Percentiles rank a stretch among this genome's conserved stretches.
These are phyloP conservation scores for Drosophila kurseongensis DNA, from an alignment of 1,140 invertebrate genomes.

Conservation along the genomic window DNA sequence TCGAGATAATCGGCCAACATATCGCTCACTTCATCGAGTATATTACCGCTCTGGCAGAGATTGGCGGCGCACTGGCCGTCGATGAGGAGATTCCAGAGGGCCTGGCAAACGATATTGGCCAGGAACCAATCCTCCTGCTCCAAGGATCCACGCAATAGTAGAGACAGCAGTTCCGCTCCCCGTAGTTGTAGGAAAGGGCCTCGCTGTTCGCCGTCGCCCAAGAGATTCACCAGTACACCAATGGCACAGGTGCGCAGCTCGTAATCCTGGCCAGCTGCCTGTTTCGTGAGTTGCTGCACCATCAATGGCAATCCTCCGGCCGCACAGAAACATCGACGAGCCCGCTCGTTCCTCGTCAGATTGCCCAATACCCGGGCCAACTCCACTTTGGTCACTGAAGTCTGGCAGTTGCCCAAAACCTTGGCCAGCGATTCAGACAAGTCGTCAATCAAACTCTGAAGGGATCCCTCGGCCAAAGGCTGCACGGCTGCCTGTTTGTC, in stretches of 20 bases:
- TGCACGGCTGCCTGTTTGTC: constrained; percentile 49
- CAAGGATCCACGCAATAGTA: constrained; percentile 67
- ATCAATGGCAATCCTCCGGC: constrained; percentile 75
- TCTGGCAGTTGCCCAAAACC: constrained; percentile 51
- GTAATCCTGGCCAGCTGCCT: constrained; percentile 66
- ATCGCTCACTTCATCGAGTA: constrained; percentile 86
- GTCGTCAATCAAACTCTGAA: constrained; percentile 71
- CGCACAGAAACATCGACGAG: constrained; percentile 75
- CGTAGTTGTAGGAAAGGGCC: constrained; percentile 74
- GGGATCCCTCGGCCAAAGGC: constrained; percentile 51
- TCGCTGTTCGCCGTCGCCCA: constrained; percentile 80
- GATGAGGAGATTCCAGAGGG: constrained; percentile 90
- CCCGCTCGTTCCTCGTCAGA: constrained; percentile 79
- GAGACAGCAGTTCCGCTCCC: constrained; percentile 64
- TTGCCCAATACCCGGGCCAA: constrained; percentile 84
- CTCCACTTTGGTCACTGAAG: constrained; percentile 70
- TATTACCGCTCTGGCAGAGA: constrained; percentile 83
- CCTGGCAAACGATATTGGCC: constrained; percentile 81
- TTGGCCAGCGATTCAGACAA: constrained; percentile 56
- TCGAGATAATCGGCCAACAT: constrained; percentile 87
- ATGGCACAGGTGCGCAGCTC: constrained; percentile 81
- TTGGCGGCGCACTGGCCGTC: constrained; percentile 85
- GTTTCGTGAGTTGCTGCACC: constrained; percentile 65
- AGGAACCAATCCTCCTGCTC: constrained; percentile 83
- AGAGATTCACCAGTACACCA: constrained; percentile 80